Evolutionary conservation across 2,113 vertebrate genomes (phyloP).

Genomic region (Cyanoderma ruficeps): DNA sequence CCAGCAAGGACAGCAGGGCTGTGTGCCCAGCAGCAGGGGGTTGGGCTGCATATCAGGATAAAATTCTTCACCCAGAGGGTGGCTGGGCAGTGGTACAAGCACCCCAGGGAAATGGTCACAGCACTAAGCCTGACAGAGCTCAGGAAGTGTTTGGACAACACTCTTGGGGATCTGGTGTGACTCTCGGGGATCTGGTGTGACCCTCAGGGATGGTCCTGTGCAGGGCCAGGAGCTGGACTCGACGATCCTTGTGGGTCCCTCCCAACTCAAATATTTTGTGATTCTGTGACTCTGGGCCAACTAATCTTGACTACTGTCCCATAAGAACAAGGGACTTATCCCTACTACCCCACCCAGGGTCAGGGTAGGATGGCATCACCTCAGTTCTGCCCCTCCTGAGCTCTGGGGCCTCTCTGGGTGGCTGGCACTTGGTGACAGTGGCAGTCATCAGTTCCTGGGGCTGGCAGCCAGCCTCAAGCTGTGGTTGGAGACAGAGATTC

Average conservation of each 20-base stretch:
- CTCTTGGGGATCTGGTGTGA: fast-evolving
- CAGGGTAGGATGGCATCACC: neutral
- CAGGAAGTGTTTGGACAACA: neutral
- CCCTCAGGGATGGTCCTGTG: neutral
- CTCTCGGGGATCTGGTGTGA: too few relatives aligned
- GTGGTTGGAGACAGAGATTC: neutral
- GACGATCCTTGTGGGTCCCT: neutral
- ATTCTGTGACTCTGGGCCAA: neutral
- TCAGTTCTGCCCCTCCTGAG: neutral
- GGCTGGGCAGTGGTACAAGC: neutral
- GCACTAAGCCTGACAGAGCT: neutral
- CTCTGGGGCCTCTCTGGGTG: neutral
- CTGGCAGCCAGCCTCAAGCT: neutral
- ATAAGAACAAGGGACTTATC: neutral
- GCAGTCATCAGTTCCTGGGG: neutral
- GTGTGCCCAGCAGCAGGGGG: neutral
- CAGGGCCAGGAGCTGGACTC: neutral
- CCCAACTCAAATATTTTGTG: neutral
- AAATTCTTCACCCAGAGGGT: neutral
- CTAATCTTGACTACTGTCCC: neutral
- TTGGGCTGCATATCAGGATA: neutral
- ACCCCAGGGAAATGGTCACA: neutral
- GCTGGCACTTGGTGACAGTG: neutral
- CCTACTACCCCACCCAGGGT: neutral
- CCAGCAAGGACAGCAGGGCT: neutral